Percentiles rank a stretch among this genome's conserved stretches.
Conservation (phyloP, 2,888 invertebrate genomes). For the Busseola fusca region DNA sequence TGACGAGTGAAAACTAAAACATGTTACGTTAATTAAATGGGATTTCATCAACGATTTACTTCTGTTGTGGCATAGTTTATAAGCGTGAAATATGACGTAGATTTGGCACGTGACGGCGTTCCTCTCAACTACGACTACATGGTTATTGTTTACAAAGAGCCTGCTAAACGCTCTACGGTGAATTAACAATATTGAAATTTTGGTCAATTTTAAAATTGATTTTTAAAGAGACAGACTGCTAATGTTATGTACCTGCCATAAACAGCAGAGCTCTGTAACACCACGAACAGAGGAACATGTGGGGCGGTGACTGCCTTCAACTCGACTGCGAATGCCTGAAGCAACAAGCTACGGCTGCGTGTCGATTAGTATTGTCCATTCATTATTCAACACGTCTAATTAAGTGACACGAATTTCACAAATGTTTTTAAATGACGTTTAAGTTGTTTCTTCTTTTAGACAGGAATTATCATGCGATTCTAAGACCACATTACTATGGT, state of each 20-base stretch:
- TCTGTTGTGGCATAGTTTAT: slow-evolving; percentile 30
- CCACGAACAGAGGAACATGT: slow-evolving; percentile 71
- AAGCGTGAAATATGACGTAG: slow-evolving; percentile 33
- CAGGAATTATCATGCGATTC: neutral
- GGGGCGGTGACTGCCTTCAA: slow-evolving; percentile 47
- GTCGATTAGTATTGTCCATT: slow-evolving; percentile 49
- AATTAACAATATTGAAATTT: neutral
- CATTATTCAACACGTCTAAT: slow-evolving; percentile 33
- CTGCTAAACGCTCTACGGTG: neutral
- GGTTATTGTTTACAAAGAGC: slow-evolving; percentile 17
- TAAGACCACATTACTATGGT: neutral
- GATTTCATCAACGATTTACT: slow-evolving; percentile 34
- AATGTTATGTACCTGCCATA: slow-evolving; percentile 64
- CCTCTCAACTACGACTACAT: slow-evolving; percentile 6
- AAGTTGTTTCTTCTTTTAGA: neutral
- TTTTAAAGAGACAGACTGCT: slow-evolving; percentile 4
- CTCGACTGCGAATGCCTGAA: slow-evolving; percentile 47
- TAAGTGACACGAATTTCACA: slow-evolving; percentile 21
- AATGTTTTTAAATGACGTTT: neutral
- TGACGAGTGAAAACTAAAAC: slow-evolving; percentile 40
- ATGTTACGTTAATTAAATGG: slow-evolving; percentile 35
- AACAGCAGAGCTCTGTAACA: slow-evolving; percentile 66
- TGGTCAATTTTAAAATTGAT: neutral
- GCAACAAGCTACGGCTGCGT: slow-evolving; percentile 16
- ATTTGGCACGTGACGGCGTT: slow-evolving; percentile 25